Base-by-base conservation (phyloP, 2,888 invertebrate species). In the Eilema caniola region DNA sequence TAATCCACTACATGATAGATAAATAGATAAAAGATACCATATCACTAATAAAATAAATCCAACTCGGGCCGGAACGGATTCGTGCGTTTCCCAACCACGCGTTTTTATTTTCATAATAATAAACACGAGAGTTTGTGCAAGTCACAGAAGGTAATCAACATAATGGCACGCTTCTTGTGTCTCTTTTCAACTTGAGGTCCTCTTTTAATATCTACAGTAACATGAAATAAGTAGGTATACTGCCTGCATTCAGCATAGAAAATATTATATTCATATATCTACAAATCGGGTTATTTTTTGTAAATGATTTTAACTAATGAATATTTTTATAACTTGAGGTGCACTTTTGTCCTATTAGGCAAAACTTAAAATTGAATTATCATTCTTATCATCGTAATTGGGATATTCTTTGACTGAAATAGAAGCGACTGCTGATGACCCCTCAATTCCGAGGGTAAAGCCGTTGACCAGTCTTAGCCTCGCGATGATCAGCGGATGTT, bases 141-240 rank as follows among this genome's bases (percentile, higher is more conserved):
- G 59, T 59, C 59, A 59, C 59, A 25, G 16, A 25, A 16, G 25
- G 59, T 59, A 59, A 59, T 59, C 59, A 25, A 25, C 59, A 16
- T 59, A 59, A 59, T 59, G 59, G 59, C 7, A 10, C 16, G 20
- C 28, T 25, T 59, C 16, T 59, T 59, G 59, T 59, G 25, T 59
- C 59, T 8, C 59, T 28, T 59, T 28, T 14, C 8, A 59, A 59
- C 25, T 59, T 59, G 59, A 25, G 59, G 20, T 16, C 16, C 16
- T 2, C 16, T 59, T 59, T 28, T 16, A 16, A 7, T 28, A 59
- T 25, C 2, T 4, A 28, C 28, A 16, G 2, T 16, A 20, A 20
- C n/a, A n/a, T n/a, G n/a, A n/a, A n/a, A n/a, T 10, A n/a, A n/a
- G n/a, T n/a, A n/a, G n/a, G 28, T 28, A 53, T 53, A 8, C 20